These are phyloP conservation scores for Lophura nycthemera DNA, from an alignment of 2,113 vertebrate genomes.

Conservation along the genomic window DNA sequence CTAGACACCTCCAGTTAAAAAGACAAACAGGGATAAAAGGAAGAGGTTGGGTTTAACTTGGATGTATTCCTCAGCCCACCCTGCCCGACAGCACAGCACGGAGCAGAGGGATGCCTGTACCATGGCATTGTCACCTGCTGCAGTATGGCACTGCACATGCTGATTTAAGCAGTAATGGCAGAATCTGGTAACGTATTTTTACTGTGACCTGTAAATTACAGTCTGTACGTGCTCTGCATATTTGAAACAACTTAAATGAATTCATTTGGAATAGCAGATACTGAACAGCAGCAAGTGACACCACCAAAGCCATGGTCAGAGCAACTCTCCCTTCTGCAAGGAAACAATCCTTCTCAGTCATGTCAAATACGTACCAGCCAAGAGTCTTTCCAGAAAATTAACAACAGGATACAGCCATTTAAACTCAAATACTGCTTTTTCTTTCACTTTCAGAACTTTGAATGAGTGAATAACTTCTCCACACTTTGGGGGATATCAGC, in stretches of 20 bases:
- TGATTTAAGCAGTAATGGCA: neutral
- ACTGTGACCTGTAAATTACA: neutral
- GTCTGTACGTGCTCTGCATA: neutral
- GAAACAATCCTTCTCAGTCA: neutral
- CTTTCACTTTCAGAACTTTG: conserved; percentile 43
- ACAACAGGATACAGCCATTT: neutral
- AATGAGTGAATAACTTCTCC: neutral
- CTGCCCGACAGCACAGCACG: neutral
- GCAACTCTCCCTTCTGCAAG: neutral
- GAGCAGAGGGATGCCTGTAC: neutral
- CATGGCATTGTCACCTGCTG: rapidly evolving
- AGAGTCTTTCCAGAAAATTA: conserved; percentile 18
- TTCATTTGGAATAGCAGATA: neutral
- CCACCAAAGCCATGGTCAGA: neutral
- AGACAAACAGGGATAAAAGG: neutral
- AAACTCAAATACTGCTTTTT: conserved; percentile 10
- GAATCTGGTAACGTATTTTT: neutral
- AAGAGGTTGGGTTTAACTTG: neutral
- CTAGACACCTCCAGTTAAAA: neutral
- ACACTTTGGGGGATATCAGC: neutral
- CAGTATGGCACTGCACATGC: neutral
- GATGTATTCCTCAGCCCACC: neutral
- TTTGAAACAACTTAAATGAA: neutral
- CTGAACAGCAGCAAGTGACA: neutral
- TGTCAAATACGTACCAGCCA: neutral